A percentile compares a stretch with the other conserved stretches of the same genome.
These are phyloP conservation scores for Vicugna pacos DNA, from an alignment of 2,113 vertebrate species.

Conservation along the genomic window DNA sequence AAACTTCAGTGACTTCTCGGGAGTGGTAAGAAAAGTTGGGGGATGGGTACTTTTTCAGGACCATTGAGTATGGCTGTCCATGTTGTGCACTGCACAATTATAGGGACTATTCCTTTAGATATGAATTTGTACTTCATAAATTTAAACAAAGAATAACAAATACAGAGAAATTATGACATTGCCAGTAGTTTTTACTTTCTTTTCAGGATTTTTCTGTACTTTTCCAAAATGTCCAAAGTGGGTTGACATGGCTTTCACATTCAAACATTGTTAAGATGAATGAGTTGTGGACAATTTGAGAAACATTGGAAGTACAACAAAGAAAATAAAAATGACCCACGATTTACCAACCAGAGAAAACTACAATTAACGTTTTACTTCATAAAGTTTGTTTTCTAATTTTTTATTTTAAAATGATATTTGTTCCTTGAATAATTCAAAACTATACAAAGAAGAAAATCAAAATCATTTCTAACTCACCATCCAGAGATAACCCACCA, in stretches of 20 bases:
- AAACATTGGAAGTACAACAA: constrained; percentile 7
- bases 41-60: background rate
- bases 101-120: background rate
- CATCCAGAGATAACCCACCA: background rate
- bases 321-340: constrained; percentile 35
- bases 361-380: background rate
- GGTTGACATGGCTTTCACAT: background rate
- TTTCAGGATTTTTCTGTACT: background rate
- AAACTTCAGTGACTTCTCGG: background rate
- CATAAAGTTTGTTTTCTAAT: background rate
- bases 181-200: background rate
- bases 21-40: background rate
- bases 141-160: background rate
- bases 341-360: background rate
- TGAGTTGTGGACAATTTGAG: background rate
- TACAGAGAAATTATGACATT: background rate
- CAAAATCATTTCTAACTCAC: background rate
- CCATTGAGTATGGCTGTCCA: background rate
- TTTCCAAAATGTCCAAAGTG: background rate
- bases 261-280: background rate
- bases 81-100: background rate
- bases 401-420: background rate
- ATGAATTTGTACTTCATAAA: background rate
- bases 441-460: background rate
- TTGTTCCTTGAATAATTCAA: background rate